phyloP scores from a whole-genome alignment of 2,888 invertebrate genomes.

The Drosophila prolongata region DNA sequence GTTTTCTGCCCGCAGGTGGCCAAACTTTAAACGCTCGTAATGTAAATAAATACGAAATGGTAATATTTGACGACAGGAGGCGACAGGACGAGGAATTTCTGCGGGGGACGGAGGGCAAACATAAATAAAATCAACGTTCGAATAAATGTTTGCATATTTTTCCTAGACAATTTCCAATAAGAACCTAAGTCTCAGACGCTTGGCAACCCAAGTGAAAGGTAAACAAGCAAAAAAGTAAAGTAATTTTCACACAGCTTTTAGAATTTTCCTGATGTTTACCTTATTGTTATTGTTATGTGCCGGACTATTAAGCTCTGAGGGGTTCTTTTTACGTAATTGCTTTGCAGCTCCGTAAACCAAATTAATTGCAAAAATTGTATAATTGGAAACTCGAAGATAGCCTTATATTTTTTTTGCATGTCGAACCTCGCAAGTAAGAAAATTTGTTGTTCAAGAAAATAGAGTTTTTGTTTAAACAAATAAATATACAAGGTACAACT shows the following conservation, averaged over 20 bases:
- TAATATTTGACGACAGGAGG: constrained; percentile 59
- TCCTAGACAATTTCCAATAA: constrained; percentile 73
- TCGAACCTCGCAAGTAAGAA: neutral
- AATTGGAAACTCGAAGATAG: constrained; percentile 35
- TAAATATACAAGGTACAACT: neutral
- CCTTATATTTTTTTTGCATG: neutral
- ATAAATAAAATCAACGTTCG: constrained; percentile 78
- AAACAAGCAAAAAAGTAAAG: constrained; percentile 35
- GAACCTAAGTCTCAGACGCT: constrained; percentile 40
- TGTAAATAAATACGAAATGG: constrained; percentile 74
- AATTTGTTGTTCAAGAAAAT: neutral
- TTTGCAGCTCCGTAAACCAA: constrained; percentile 30
- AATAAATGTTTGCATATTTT: constrained; percentile 79
- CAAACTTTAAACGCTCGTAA: constrained; percentile 77
- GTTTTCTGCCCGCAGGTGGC: constrained; percentile 65
- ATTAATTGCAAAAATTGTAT: constrained; percentile 39
- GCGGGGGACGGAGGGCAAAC: constrained; percentile 30
- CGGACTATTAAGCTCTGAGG: constrained; percentile 41
- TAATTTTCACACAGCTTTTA: constrained; percentile 30
- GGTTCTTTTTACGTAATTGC: constrained; percentile 36
- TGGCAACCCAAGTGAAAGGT: constrained; percentile 15
- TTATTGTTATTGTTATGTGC: constrained; percentile 40
- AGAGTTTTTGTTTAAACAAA: constrained; percentile 11
- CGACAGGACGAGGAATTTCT: neutral
- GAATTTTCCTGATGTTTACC: constrained; percentile 10